These are phyloP conservation scores for Hirtodrosophila histrioides DNA, from an alignment of 2,888 invertebrate species.

Conservation along the genomic window DNA sequence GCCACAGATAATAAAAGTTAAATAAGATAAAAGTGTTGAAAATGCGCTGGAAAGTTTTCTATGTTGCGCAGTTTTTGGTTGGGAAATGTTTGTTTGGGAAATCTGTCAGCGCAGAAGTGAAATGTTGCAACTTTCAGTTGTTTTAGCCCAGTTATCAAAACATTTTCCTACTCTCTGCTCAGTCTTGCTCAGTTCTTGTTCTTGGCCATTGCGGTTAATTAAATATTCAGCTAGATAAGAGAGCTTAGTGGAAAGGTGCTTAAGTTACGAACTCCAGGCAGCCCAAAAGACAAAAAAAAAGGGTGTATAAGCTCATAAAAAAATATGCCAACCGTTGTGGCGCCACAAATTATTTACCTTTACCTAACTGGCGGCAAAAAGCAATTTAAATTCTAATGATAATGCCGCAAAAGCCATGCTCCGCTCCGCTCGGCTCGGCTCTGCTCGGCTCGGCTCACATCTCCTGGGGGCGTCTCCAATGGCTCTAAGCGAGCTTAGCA, in stretches of 20 bases:
- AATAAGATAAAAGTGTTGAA: constrained; percentile 65
- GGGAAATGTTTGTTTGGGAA: constrained; percentile 23
- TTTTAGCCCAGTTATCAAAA: constrained; percentile 58
- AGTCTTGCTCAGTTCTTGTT: constrained; percentile 1
- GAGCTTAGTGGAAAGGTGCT: constrained; percentile 65
- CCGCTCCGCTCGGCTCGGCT: constrained; percentile 15
- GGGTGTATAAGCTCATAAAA: constrained; percentile 71
- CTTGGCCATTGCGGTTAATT: constrained; percentile 68
- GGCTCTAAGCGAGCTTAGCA: constrained; percentile 68
- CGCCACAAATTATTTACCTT: constrained; percentile 72
- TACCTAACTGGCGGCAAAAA: constrained; percentile 61
- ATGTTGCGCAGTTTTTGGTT: constrained; percentile 21
- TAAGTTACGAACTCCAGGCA: constrained; percentile 51
- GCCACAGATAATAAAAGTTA: constrained; percentile 66
- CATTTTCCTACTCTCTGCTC: constrained; percentile 14
- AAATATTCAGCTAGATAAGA: constrained; percentile 72
- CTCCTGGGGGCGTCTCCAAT: constrained; percentile 33
- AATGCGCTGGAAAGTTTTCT: constrained; percentile 26
- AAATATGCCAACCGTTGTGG: constrained; percentile 66
- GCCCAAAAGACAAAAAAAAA: constrained; percentile 24
- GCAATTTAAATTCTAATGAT: constrained; percentile 78
- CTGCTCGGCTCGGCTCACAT: constrained; percentile 12
- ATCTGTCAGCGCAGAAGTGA: constrained; percentile 33
- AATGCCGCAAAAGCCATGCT: constrained; percentile 67
- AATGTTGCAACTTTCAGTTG: constrained; percentile 51